Evolutionary conservation across 2,113 vertebrate genomes (phyloP), one percentile per base, ranked within the genome.

Genomic region (Emydocephalus ijimae): DNA sequence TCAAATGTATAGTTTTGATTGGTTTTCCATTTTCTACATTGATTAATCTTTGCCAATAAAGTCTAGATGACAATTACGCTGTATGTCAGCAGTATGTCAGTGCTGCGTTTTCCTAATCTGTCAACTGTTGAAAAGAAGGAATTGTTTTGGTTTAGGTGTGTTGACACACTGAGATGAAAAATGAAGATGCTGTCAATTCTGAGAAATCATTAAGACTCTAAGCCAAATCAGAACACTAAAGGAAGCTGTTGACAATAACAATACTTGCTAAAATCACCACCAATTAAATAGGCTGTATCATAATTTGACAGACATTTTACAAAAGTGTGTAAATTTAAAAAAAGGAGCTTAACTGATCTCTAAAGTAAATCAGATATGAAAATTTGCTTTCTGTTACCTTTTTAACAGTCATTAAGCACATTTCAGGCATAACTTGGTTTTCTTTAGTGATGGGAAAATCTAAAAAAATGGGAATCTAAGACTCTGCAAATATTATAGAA

Each of bases 101-200:
- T 39, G 94, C 45, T 52, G 94, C 85, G 5, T 91, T 18, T 91
- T 93, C 88, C 89, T 89, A 9, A 56, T 50, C 69, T 90, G 74
- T 94, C 92, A 95, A 92, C 94, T 94, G 92, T 91, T 94, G 89
- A 94, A 89, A 90, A 87, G 34, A 86, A 92, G 74, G 89, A 43
- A 87, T 93, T 87, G 69, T 88, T 59, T 18, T 69, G 1, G 50
- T 85, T 48, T 54, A 34, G 85, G 5, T 91, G 91, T 87, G 0
- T 56, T 86, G 21, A 1, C 1, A 64, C 81, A 7, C 24, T 85
- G 74, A 56, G n/a, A 0, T 24, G 7, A 9, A 90, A 89, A 50
- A 87, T 5, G 90, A 29, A 61, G 89, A 4, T 89, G 39, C 50
- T 93, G 7, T 0, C 23, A 45, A 59, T 10, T 21, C 64, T 39